phyloP scores from a whole-genome alignment of 2,113 vertebrate species.

The Rhinichthys klamathensis region DNA sequence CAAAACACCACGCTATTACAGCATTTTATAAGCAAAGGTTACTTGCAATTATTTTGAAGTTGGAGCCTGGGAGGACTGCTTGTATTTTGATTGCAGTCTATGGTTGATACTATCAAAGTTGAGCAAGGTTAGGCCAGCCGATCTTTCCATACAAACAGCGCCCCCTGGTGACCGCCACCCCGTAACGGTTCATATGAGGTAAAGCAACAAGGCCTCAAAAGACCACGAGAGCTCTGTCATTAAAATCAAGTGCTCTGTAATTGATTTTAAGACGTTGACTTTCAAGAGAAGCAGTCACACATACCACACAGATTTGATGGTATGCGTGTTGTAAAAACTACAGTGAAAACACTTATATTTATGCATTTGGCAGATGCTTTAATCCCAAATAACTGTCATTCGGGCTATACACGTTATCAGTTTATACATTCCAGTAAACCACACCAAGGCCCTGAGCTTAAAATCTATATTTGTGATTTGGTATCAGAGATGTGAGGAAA shows the following conservation, averaged over 20 bases:
- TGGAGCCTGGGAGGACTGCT: background rate
- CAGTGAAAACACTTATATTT: background rate
- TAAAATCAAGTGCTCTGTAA: slow-evolving; percentile 15
- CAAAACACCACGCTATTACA: background rate
- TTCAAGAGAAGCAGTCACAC: background rate
- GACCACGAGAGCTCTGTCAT: background rate
- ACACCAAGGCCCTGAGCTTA: background rate
- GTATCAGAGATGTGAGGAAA: background rate
- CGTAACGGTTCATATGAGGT: background rate
- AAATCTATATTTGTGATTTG: background rate
- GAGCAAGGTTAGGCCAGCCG: background rate
- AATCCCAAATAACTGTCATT: background rate
- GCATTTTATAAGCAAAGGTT: background rate
- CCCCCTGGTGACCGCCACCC: background rate
- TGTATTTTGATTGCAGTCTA: background rate
- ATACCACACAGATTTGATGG: background rate
- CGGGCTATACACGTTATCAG: background rate
- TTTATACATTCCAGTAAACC: background rate
- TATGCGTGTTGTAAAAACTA: background rate
- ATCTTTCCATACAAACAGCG: slow-evolving; percentile 20
- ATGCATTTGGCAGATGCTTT: background rate
- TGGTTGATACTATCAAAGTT: background rate
- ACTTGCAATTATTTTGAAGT: background rate
- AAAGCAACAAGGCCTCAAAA: background rate
- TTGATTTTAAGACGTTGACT: background rate